Base-by-base conservation (phyloP, 2,888 invertebrate genomes). In the Galerucella nymphaeae region DNA sequence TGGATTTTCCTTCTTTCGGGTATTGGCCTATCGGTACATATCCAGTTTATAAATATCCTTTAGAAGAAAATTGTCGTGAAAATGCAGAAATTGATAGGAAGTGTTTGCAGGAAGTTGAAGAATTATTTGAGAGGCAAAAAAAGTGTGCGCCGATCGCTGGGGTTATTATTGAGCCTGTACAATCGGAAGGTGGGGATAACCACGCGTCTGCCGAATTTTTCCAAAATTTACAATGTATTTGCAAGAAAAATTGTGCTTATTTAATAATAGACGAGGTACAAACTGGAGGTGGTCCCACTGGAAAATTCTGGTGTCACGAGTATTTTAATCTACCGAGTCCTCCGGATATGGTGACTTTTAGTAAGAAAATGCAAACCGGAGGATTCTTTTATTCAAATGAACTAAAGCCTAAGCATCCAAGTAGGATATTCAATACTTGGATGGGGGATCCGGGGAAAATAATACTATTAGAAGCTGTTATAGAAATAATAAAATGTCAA, bases 391-490 rank as follows among this genome's bases (percentile, higher is more conserved):
- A 93, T 84, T 90, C 89, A 48, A 87, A 90, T 4, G 93, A 95
- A 75, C 91, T 95, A 82, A 91, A 94, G 78, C 93, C 95, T 2
- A 89, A 90, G 18, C 92, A 93, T 74, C 87, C 95, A 0, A 97
- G 93, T 85, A 90, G 99, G 73, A 94, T 99, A 77, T 99, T 98
- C 87, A 99, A 99, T 87, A 99, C 99, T 0, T 99, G 99, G 99
- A 95, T 99, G 93, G 99, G 99, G 9, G 99, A 99, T 86, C 98
- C 99, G 2, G 92, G 96, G 72, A 99, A 99, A 87, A 84, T 99
- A 62, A 87, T 98, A 55, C 87, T 99, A 16, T 87, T 99, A 69
- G 95, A 97, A 83, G 92, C 91, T 74, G 91, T 97, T 11, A 82
- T 98, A 53, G 90, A 94, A 62, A 94, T 96, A 0, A 94, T 99